These are phyloP conservation scores for Ambastaia sidthimunki DNA, from an alignment of 2,797 vertebrate genomes.

Conservation along the genomic window DNA sequence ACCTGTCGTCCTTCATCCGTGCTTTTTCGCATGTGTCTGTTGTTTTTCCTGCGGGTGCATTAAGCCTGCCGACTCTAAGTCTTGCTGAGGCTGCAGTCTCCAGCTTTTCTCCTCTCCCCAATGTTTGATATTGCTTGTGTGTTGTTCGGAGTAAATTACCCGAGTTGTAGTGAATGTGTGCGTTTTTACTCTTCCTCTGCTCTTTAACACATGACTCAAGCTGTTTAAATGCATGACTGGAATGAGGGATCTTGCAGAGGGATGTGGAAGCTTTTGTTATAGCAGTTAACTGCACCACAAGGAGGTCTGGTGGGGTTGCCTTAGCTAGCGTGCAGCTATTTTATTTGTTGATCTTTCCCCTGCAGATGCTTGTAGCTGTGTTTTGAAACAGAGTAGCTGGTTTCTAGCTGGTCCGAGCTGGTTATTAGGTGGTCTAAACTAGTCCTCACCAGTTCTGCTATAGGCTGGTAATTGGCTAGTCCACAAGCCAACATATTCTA, in stretches of 20 bases:
- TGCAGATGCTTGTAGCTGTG: not conserved
- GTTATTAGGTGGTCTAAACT: not conserved
- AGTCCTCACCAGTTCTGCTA: no score
- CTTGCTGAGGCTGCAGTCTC: slow-evolving; percentile 21
- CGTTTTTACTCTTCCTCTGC: not conserved
- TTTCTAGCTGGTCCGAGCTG: not conserved
- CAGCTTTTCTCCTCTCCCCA: not conserved
- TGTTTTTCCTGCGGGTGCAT: slow-evolving; percentile 10
- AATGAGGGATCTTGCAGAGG: not conserved
- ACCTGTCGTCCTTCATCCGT: not conserved
- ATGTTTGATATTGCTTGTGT: slow-evolving; percentile 9
- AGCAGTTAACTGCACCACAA: not conserved
- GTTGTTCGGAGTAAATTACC: slow-evolving; percentile 10
- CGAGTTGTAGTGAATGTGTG: not conserved
- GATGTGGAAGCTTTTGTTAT: not conserved
- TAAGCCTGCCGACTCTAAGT: slow-evolving; percentile 1
- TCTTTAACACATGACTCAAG: slow-evolving; percentile 37
- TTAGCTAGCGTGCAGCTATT: not conserved
- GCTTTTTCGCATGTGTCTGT: slow-evolving; percentile 3
- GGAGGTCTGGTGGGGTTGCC: not conserved
- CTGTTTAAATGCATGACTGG: slow-evolving; percentile 37
- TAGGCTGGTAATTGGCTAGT: not conserved
- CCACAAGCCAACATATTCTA: no score
- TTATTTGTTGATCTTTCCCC: not conserved
- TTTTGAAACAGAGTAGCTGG: not conserved